A percentile compares a stretch with the other conserved stretches of the same genome.
Conservation (phyloP, 2,888 invertebrate genomes). For the Orthosia gothica region DNA sequence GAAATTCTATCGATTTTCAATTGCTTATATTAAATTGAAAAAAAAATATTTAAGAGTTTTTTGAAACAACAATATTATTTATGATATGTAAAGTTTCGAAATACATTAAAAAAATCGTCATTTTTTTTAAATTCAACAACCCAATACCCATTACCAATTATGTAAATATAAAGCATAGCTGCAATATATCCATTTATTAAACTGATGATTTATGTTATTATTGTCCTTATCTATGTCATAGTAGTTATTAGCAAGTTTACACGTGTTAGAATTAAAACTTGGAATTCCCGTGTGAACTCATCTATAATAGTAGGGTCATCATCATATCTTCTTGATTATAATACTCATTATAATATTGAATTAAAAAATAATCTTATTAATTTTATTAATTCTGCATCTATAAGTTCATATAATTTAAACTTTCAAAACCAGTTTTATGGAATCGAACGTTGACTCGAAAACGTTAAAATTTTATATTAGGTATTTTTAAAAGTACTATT, state of each 20-base stretch:
- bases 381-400: background rate
- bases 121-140: no score
- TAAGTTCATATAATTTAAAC: background rate
- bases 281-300: conserved; percentile 24
- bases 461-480: no score
- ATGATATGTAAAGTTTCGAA: no score
- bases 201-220: conserved; percentile 12
- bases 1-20: no score
- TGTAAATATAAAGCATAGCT: conserved; percentile 5
- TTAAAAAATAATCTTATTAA: no score
- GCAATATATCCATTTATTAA: conserved; percentile 4
- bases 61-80: no score
- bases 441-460: background rate
- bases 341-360: no score
- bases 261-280: conserved; percentile 1
- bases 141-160: no score
- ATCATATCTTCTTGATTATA: background rate
- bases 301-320: background rate
- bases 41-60: no score
- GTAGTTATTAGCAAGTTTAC: conserved; percentile 13
- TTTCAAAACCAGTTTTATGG: background rate
- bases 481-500: no score
- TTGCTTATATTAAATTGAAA: no score
- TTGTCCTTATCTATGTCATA: conserved; percentile 9
- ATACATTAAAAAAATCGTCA: no score